These are phyloP conservation scores for Pelecanus crispus DNA, from an alignment of 2,113 vertebrate species.

Conservation along the genomic window DNA sequence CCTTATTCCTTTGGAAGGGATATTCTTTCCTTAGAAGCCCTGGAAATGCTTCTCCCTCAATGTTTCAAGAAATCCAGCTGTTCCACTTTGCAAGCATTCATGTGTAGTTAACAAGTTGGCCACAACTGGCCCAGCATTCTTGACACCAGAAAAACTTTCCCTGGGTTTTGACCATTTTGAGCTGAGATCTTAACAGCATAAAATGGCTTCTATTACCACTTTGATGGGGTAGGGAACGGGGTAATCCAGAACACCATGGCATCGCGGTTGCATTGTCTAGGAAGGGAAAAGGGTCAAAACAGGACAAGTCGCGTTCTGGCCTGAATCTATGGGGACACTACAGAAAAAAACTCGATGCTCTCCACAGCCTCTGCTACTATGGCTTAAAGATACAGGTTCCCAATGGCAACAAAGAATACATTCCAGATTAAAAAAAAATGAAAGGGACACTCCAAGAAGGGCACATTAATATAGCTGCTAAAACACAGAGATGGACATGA, in stretches of 20 bases:
- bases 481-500: not conserved
- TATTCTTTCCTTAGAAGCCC: not conserved
- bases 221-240: not conserved
- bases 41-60: not conserved
- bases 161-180: not conserved
- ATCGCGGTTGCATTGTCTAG: not conserved
- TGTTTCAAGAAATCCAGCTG: not conserved
- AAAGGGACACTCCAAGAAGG: not conserved
- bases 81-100: not conserved
- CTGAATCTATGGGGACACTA: not conserved
- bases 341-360: fast-evolving
- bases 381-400: not conserved
- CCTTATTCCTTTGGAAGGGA: not conserved
- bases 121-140: not conserved
- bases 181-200: not conserved
- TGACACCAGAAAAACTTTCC: not conserved
- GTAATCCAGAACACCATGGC: not conserved
- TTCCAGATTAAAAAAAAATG: not conserved
- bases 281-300: not conserved
- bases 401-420: not conserved
- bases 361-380: not conserved
- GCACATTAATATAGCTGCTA: not conserved
- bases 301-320: not conserved
- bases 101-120: not conserved
- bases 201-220: not conserved